Percentiles rank a stretch among this genome's conserved stretches.
Conservation (phyloP, 2,113 vertebrate genomes). For the Microcebus ravelobensis region DNA sequence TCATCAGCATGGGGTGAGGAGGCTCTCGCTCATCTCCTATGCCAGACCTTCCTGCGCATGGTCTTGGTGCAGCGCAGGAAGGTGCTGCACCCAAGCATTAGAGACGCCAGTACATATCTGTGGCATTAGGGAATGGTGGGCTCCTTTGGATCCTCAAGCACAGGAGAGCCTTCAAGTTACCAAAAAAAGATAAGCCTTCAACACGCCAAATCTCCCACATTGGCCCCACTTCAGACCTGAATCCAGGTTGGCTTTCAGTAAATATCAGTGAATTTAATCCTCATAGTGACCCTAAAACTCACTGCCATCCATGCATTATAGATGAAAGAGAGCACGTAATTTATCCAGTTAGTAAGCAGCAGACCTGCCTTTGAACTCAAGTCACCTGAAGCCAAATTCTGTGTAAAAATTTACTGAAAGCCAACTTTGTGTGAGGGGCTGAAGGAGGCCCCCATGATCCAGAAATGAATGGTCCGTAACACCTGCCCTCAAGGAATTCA, state of each 20-base stretch:
- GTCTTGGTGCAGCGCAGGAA: background rate
- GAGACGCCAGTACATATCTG: fast-evolving
- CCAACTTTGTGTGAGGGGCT: background rate
- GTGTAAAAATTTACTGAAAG: background rate
- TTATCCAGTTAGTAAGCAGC: background rate
- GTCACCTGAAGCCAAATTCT: background rate
- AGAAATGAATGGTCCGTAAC: background rate
- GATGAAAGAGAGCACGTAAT: background rate
- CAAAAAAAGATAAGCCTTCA: background rate
- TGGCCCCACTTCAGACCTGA: background rate
- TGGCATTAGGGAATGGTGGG: background rate
- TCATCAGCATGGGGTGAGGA: background rate
- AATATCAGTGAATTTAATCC: background rate
- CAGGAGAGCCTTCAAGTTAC: background rate
- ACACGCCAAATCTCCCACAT: background rate
- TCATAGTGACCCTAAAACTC: background rate
- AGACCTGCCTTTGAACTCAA: background rate
- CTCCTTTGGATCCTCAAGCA: background rate
- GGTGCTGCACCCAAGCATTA: background rate
- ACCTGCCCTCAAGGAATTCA: background rate
- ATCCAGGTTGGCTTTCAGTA: background rate
- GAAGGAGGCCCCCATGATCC: background rate
- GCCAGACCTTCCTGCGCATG: background rate
- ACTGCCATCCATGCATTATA: background rate
- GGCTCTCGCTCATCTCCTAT: background rate